Evolutionary conservation across 2,797 vertebrate genomes (phyloP).

Genomic region (Enteromius paludinosus): DNA sequence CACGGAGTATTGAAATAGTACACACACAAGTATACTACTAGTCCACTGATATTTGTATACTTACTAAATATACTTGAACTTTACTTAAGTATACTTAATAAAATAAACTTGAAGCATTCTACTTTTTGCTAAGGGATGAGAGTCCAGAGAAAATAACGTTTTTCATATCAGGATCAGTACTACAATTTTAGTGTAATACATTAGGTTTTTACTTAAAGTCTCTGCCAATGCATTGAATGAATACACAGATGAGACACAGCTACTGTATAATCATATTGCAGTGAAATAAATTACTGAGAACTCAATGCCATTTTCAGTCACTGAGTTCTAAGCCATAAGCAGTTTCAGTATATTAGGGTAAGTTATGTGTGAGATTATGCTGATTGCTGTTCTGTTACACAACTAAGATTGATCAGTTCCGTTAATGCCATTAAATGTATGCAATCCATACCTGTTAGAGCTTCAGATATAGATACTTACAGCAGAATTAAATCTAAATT

Average conservation of each 20-base stretch:
- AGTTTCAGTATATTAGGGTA: background rate
- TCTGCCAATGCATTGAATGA: background rate
- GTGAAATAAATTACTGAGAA: background rate
- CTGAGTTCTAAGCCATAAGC: background rate
- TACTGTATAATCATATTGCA: background rate
- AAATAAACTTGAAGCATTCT: no score
- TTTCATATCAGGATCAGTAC: slow-evolving; percentile 7
- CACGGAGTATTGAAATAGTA: no score
- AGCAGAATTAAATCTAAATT: background rate
- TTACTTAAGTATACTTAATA: no score
- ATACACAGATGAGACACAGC: background rate
- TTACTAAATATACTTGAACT: no score
- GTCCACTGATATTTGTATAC: no score
- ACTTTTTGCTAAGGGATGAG: background rate
- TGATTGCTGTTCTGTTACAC: background rate
- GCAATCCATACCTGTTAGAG: background rate
- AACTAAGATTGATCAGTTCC: background rate
- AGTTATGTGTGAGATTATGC: slow-evolving; percentile 6
- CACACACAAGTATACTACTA: no score
- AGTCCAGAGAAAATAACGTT: background rate
- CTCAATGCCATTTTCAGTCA: background rate
- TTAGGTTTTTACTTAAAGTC: background rate
- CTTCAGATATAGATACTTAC: background rate
- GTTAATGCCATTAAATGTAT: background rate
- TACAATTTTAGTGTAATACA: background rate